Evolutionary conservation across 2,797 vertebrate genomes (phyloP), one percentile per base, ranked within the genome.

Genomic region (Arrhamphus sclerolepis): DNA sequence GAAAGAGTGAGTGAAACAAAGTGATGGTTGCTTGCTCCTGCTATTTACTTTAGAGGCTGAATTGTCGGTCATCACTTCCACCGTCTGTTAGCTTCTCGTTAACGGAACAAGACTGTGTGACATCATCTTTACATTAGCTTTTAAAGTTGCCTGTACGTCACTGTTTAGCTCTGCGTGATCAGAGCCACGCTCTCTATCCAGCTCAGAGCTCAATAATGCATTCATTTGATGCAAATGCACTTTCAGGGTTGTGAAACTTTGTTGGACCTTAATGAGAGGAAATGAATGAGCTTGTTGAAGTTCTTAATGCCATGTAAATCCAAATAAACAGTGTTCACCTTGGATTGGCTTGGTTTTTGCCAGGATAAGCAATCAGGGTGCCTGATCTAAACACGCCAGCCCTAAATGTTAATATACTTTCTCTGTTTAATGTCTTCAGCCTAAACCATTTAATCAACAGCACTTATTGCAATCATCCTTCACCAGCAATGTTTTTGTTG

Each of bases 21-120:
- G 86, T 91, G 89, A 89, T 91, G 89, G 87, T 91, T 87, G 71
- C 84, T 64, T 89, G 81, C 78, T 58, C 50, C 38, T 40, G 54
- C 63, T 87, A 83, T 91, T 91, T 89, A 86, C 60, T 75, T 62
- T 56, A 61, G 68, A 74, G 72, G 18, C 72, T 34, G 17, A 47
- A 65, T 63, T 74, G 64, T 64, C 50, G 26, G 48, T 51, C 65
- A 64, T 74, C 74, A 49, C 64, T 71, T 64, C 66, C 69, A 44
- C 70, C 56, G n/a, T 78, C 77, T 70, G 78, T 82, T 78, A 86
- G 80, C 77, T 55, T 82, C 72, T 75, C 66, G 51, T 87, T 76
- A 77, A 51, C 57, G 17, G 54, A 61, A 58, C 62, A n/a, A 4
- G 29, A 47, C 58, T 1, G 59, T 14, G 70, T 87, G 80, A 88